Percentiles rank a stretch among this genome's conserved stretches.
Conservation (phyloP, 2,888 invertebrate species). For the Amiota mariae region DNA sequence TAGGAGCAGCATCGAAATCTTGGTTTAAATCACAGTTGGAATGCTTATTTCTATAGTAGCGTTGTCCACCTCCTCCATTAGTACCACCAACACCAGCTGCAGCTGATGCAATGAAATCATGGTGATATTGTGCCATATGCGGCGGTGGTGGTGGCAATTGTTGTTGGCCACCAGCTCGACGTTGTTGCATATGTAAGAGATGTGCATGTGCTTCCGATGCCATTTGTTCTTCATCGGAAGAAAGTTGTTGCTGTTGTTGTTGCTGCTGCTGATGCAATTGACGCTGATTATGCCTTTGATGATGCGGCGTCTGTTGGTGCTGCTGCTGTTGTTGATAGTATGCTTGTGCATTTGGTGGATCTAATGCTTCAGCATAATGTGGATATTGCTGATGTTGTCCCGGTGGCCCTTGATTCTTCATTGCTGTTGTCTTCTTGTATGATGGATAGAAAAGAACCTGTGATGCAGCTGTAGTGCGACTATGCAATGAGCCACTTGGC, state of each 20-base stretch:
- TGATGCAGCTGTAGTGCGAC: conserved; percentile 67
- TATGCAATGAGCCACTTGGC: conserved; percentile 69
- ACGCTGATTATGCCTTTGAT: conserved; percentile 44
- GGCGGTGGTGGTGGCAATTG: conserved; percentile 61
- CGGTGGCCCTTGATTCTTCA: conserved; percentile 47
- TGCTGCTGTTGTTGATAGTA: conserved; percentile 54
- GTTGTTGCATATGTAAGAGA: conserved; percentile 64
- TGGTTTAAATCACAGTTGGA: conserved; percentile 71
- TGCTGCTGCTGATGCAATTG: conserved; percentile 56
- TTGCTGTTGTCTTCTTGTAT: conserved; percentile 66
- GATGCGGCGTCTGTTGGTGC: conserved; percentile 47
- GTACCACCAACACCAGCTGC: conserved; percentile 41
- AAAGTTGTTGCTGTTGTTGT: conserved; percentile 68
- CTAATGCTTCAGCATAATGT: conserved; percentile 69
- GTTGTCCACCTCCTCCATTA: conserved; percentile 53
- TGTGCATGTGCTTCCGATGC: conserved; percentile 65
- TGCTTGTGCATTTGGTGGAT: conserved; percentile 52
- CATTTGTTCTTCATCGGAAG: conserved; percentile 69
- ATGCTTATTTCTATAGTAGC: conserved; percentile 71
- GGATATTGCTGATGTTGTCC: conserved; percentile 57
- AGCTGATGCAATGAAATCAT: conserved; percentile 55
- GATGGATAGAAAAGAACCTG: conserved; percentile 71
- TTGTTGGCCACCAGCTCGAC: conserved; percentile 47
- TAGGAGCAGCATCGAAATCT: conserved; percentile 38
- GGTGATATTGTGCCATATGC: conserved; percentile 63